phyloP scores from a whole-genome alignment of 1,140 invertebrate species.

The Belonocnema kinseyi region DNA sequence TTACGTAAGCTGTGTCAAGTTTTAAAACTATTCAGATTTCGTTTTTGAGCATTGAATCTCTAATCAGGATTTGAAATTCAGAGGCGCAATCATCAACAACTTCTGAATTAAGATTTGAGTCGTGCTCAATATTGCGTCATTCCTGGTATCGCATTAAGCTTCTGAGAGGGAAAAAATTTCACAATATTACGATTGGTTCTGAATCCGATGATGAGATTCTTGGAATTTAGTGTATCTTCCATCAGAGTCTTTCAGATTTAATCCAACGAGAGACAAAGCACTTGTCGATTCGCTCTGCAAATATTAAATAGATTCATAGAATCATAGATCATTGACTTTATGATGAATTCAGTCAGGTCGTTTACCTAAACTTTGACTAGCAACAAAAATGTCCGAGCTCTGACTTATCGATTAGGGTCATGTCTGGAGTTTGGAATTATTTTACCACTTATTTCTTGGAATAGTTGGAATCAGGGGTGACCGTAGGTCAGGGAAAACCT shows the following conservation, averaged over 20 bases:
- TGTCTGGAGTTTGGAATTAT: too few relatives aligned
- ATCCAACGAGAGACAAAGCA: background rate
- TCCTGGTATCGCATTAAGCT: background rate
- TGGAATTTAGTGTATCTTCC: background rate
- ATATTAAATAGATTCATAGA: background rate
- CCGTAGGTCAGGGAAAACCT: too few relatives aligned
- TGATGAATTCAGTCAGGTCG: background rate
- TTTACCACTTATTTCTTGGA: too few relatives aligned
- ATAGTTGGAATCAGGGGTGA: too few relatives aligned
- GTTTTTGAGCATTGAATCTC: background rate
- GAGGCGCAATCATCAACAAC: background rate
- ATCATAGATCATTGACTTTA: background rate
- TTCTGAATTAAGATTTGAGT: background rate
- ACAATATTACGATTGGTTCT: background rate
- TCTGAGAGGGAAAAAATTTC: background rate
- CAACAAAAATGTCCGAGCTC: background rate
- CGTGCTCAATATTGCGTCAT: background rate
- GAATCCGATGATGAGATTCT: background rate
- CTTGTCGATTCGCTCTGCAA: background rate
- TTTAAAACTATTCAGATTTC: background rate
- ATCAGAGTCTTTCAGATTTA: background rate
- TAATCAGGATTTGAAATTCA: background rate
- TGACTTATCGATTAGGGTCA: too few relatives aligned
- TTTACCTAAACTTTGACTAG: background rate
- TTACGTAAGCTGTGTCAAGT: background rate